Evolutionary conservation across 2,888 invertebrate species (phyloP).

Genomic region (Eupithecia abbreviata): DNA sequence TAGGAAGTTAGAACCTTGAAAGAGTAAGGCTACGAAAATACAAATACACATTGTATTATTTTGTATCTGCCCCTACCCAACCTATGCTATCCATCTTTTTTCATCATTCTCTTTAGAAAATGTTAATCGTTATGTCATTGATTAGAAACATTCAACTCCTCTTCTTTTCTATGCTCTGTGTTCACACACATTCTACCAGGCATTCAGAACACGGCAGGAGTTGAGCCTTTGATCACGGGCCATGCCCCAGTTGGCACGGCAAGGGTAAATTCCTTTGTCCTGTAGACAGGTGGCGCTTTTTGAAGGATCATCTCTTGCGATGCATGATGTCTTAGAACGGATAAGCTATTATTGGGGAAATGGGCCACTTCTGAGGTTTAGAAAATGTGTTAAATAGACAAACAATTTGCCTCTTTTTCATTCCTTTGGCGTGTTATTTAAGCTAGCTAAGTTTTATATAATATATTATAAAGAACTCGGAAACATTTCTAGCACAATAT

Average conservation of each 20-base stretch:
- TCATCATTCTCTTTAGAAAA: too few relatives aligned
- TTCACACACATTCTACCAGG: slow-evolving; percentile 55
- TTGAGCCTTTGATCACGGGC: slow-evolving; percentile 63
- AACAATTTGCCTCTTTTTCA: neutral
- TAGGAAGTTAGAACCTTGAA: neutral
- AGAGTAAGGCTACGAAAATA: neutral
- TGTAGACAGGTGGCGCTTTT: slow-evolving; percentile 44
- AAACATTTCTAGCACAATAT: slow-evolving; percentile 2
- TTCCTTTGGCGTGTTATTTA: neutral
- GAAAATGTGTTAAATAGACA: neutral
- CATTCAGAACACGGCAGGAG: slow-evolving; percentile 63
- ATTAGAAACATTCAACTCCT: neutral
- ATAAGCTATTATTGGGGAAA: slow-evolving; percentile 25
- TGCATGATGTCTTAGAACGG: slow-evolving; percentile 29
- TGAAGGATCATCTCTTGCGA: slow-evolving; percentile 39
- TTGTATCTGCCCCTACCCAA: neutral
- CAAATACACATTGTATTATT: neutral
- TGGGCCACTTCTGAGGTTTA: slow-evolving; percentile 10
- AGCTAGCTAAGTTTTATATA: neutral
- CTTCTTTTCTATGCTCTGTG: slow-evolving; percentile 25
- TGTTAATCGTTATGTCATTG: too few relatives aligned
- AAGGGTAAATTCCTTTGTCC: slow-evolving; percentile 61
- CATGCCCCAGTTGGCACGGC: slow-evolving; percentile 64
- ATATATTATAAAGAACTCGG: neutral
- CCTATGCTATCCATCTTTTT: neutral